Evolutionary conservation across 2,888 invertebrate genomes (phyloP).

Genomic region (Pollenia amentaria): DNA sequence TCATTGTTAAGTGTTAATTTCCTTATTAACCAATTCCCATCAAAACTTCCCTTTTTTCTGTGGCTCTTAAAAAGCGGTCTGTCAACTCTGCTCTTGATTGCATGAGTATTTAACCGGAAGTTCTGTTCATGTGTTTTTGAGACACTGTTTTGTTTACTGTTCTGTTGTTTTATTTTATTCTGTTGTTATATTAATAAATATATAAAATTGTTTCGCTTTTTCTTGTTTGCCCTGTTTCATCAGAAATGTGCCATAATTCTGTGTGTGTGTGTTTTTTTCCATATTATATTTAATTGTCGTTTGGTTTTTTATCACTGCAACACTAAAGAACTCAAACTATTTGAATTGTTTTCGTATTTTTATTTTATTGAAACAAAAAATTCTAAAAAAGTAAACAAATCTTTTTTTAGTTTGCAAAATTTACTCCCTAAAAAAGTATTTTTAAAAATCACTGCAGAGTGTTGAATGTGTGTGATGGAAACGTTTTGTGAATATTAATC

Average conservation of each 20-base stretch:
- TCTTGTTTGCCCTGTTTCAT: conserved; percentile 25
- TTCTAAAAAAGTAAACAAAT: neutral
- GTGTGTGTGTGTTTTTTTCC: neutral
- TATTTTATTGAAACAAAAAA: conserved; percentile 1
- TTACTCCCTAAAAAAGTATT: neutral
- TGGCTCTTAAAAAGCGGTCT: neutral
- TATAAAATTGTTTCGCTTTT: neutral
- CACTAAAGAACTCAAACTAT: conserved; percentile 46
- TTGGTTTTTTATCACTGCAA: conserved; percentile 46
- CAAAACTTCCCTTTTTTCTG: neutral
- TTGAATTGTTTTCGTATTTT: conserved; percentile 36
- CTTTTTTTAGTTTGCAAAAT: neutral
- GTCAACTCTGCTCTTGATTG: conserved; percentile 33
- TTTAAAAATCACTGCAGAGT: neutral
- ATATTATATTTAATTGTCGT: conserved; percentile 34
- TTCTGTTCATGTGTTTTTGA: conserved; percentile 59
- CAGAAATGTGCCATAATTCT: conserved; percentile 44
- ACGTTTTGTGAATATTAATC: conserved; percentile 61
- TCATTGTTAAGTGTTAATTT: too few species aligned
- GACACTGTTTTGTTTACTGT: conserved; percentile 10
- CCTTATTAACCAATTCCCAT: neutral
- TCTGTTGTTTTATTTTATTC: neutral
- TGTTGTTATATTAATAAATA: too few species aligned
- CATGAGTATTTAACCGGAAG: conserved; percentile 62
- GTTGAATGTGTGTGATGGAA: conserved; percentile 33